These are phyloP conservation scores for Phylloscopus trochiloides DNA, from an alignment of 2,113 vertebrate species.

Conservation along the genomic window DNA sequence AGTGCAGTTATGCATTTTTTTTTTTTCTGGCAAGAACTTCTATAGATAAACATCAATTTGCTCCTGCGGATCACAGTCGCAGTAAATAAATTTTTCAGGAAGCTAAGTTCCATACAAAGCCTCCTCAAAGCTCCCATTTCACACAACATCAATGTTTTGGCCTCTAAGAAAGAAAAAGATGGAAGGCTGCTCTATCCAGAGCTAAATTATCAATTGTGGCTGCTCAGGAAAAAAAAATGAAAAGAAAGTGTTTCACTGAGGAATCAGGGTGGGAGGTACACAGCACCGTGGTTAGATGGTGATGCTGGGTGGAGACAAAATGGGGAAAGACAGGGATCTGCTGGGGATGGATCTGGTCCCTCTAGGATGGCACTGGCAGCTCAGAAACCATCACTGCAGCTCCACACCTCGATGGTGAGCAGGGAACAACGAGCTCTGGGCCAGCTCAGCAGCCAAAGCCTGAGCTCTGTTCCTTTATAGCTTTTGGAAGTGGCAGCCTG, in stretches of 20 bases:
- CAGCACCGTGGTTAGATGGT: not conserved
- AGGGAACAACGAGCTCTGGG: not conserved
- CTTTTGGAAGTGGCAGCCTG: conserved; percentile 59
- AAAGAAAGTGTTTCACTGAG: not conserved
- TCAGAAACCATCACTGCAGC: accelerated
- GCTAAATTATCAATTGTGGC: conserved; percentile 70
- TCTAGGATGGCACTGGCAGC: not conserved
- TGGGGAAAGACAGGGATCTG: not conserved
- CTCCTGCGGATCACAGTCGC: conserved; percentile 71
- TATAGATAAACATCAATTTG: conserved; percentile 76
- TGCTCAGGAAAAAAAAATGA: conserved; percentile 12
- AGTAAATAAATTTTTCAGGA: conserved; percentile 82
- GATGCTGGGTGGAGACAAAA: not conserved
- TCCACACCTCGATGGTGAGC: accelerated
- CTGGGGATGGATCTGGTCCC: not conserved
- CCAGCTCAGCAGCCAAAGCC: conserved; percentile 32
- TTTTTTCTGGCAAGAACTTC: conserved; percentile 51
- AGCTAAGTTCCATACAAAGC: conserved; percentile 72
- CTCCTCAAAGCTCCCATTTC: conserved; percentile 73
- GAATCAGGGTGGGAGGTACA: not conserved
- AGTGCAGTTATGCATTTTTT: conserved; percentile 62
- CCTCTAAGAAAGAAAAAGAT: conserved; percentile 72
- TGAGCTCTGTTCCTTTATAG: not conserved
- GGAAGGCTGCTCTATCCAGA: conserved; percentile 46
- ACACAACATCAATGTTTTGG: conserved; percentile 72